Conservation (phyloP, 2,113 vertebrate species). For the Lepus americanus region DNA sequence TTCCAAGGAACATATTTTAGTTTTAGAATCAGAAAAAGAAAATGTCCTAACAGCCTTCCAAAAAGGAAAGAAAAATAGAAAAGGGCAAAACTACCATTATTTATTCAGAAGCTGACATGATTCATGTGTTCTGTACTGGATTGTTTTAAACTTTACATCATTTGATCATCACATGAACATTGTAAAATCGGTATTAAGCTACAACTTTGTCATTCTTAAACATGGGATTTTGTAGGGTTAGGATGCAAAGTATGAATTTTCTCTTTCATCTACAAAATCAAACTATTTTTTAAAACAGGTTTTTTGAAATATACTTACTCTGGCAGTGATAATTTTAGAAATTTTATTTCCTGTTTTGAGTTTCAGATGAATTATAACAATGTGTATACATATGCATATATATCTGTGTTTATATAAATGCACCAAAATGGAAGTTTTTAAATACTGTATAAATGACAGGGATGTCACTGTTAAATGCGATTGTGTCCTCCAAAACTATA, state of each 20-base stretch:
- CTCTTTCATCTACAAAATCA: slow-evolving; percentile 8
- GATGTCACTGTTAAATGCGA: slow-evolving; percentile 8
- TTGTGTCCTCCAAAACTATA: not conserved
- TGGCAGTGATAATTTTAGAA: slow-evolving; percentile 39
- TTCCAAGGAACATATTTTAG: not conserved
- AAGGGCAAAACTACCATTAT: not conserved
- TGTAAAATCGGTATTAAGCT: not conserved
- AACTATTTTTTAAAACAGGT: not conserved
- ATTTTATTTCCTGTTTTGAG: not conserved
- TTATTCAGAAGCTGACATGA: not conserved
- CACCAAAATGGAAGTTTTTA: slow-evolving; percentile 38
- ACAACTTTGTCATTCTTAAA: not conserved
- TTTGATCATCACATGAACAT: not conserved
- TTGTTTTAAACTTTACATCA: slow-evolving; percentile 19
- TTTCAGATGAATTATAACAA: slow-evolving; percentile 47
- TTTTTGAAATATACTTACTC: slow-evolving; percentile 28
- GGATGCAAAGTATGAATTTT: not conserved
- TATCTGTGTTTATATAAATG: no score
- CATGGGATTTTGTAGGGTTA: slow-evolving; percentile 27
- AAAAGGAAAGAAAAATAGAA: not conserved
- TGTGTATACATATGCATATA: not conserved
- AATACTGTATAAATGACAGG: slow-evolving; percentile 51
- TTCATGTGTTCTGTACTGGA: not conserved
- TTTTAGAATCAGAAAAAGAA: slow-evolving; percentile 1
- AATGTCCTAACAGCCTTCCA: not conserved